Evolutionary conservation across 2,797 vertebrate genomes (phyloP), one percentile per base, ranked within the genome.

Genomic region (Craterocephalus amniculus): DNA sequence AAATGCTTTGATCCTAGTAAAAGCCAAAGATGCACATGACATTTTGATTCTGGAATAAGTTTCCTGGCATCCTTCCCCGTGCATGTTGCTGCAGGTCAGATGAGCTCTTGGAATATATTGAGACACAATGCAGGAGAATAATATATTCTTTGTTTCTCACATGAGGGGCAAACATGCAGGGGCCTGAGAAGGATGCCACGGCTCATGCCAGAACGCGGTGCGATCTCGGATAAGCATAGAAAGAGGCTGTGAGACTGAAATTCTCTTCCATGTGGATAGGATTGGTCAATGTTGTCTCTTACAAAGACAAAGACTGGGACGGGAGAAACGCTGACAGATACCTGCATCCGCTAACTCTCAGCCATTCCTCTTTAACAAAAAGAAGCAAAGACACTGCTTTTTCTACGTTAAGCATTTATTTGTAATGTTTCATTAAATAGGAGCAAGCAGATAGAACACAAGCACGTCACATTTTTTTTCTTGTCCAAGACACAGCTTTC

Each of bases 371-470:
- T 87, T 45, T 62, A 85, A 87, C 71, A 81, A 83, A 93, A 93
- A 89, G 79, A 93, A 94, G 83, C 86, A 87, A 91, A 89, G 88
- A 90, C 94, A 92, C 86, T 87, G 87, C 84, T 90, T 92, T 93
- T 94, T 92, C 90, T 89, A 90, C 72, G 87, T 84, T 95, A 92
- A 95, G 92, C 91, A 94, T 99, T 99, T 99, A 98, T 99, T 98
- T 91, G 92, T 94, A 92, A 93, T 74, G 84, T 93, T 93, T 94
- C 92, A 95, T 94, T 95, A 95, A 94, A 94, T 95, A 95, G 92
- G 91, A 96, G 95, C 96, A 97, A 96, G 96, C 96, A 96, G 94
- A 96, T 95, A 95, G 92, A 91, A 96, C 95, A 97, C 95, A 96
- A 96, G 92, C 95, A 97, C 95, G 87, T 97, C 95, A 97, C 96